phyloP scores from a whole-genome alignment of 1,140 invertebrate species.

The Andricus grossulariae region DNA sequence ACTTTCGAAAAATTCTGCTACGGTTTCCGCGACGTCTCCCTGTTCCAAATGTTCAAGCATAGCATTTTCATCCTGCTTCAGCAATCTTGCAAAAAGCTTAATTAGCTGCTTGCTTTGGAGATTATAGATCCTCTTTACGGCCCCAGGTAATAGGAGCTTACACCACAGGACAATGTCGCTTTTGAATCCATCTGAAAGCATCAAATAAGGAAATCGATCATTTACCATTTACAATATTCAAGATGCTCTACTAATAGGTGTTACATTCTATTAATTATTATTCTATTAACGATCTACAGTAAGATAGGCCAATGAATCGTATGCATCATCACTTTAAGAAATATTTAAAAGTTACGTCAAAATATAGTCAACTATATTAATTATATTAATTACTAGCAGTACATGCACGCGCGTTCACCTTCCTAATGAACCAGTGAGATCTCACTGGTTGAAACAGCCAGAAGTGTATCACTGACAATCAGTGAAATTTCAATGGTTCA shows the following conservation, averaged over 20 bases:
- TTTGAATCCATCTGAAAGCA: constrained; percentile 80
- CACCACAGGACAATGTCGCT: constrained; percentile 90
- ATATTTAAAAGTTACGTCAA: not conserved
- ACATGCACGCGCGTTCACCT: too few species aligned
- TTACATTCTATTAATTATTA: too few species aligned
- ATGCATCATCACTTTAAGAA: constrained; percentile 9
- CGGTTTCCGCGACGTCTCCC: constrained; percentile 93
- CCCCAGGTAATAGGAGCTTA: constrained; percentile 88
- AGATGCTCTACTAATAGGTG: not conserved
- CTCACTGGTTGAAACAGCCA: too few species aligned
- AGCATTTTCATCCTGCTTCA: constrained; percentile 83
- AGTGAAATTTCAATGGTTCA: too few species aligned
- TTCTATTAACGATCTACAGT: too few species aligned
- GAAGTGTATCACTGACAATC: too few species aligned
- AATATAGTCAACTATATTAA: not conserved
- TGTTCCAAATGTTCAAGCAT: constrained; percentile 92
- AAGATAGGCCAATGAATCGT: too few species aligned
- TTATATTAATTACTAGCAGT: too few species aligned
- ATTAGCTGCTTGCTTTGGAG: constrained; percentile 93
- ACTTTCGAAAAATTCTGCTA: constrained; percentile 86
- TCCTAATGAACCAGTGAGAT: too few species aligned
- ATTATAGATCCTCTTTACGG: constrained; percentile 91
- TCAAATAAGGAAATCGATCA: constrained; percentile 9
- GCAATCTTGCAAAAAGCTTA: constrained; percentile 91
- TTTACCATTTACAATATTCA: not conserved